phyloP scores from a whole-genome alignment of 2,888 invertebrate genomes.

The Philereme transversata region DNA sequence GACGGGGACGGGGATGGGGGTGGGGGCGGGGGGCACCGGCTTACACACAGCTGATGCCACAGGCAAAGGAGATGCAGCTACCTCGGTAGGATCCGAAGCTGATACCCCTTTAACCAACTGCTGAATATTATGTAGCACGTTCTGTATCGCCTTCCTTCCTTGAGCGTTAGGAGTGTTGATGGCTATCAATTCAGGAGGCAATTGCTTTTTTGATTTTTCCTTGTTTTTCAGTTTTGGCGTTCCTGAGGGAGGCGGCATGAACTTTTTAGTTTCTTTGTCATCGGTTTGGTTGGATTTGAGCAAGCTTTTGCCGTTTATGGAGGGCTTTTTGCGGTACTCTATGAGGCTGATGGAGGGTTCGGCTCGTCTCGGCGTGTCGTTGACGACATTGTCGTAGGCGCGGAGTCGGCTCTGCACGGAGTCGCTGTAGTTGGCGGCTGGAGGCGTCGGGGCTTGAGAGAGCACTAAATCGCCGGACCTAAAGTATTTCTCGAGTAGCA shows the following conservation, averaged over 20 bases:
- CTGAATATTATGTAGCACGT: conserved; percentile 76
- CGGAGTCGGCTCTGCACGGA: conserved; percentile 91
- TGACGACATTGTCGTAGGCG: conserved; percentile 87
- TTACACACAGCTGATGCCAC: neutral
- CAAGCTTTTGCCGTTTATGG: conserved; percentile 73
- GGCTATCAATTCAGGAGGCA: conserved; percentile 85
- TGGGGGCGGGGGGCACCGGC: neutral
- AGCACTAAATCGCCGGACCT: conserved; percentile 91
- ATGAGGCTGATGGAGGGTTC: conserved; percentile 69
- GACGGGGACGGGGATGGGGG: neutral
- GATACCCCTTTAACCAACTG: conserved; percentile 77
- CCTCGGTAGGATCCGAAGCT: conserved; percentile 73
- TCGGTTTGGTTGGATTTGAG: conserved; percentile 68
- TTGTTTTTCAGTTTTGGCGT: conserved; percentile 65
- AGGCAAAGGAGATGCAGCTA: conserved; percentile 68
- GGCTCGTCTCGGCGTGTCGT: conserved; percentile 57
- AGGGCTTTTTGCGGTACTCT: conserved; percentile 75
- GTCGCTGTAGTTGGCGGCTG: conserved; percentile 90
- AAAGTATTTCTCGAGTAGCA: conserved; percentile 92
- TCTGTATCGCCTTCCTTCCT: conserved; percentile 75
- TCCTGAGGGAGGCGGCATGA: conserved; percentile 65
- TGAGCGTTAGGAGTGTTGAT: conserved; percentile 79
- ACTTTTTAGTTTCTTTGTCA: conserved; percentile 62
- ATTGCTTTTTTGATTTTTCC: conserved; percentile 57
- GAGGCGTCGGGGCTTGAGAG: conserved; percentile 88